Percentiles rank a stretch among this genome's conserved stretches.
These are phyloP conservation scores for Luehdorfia chinensis DNA, from an alignment of 1,140 invertebrate species.

Conservation along the genomic window DNA sequence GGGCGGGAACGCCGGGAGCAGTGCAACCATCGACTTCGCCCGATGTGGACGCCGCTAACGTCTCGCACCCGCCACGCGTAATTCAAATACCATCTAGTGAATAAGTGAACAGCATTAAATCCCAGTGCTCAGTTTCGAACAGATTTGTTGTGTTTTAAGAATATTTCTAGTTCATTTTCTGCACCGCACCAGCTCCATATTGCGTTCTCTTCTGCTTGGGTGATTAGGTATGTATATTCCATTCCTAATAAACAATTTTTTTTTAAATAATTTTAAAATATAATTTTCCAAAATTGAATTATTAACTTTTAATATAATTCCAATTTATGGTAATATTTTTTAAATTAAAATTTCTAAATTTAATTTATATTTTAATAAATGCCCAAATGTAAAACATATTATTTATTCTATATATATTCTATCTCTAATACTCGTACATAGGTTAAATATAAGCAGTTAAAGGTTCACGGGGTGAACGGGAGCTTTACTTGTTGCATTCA, in stretches of 20 bases:
- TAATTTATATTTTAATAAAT: not conserved
- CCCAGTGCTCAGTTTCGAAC: conserved; percentile 19
- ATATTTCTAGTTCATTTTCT: conserved; percentile 8
- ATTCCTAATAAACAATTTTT: not conserved
- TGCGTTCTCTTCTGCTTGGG: not conserved
- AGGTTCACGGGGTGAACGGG: conserved; percentile 21
- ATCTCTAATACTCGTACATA: no score
- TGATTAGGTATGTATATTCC: conserved; percentile 5
- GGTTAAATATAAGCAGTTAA: not conserved
- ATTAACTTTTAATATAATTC: not conserved
- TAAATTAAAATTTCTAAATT: not conserved
- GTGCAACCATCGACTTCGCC: conserved; percentile 43
- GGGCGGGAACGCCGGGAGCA: conserved; percentile 43
- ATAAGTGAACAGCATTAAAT: conserved; percentile 35
- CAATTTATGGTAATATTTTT: not conserved
- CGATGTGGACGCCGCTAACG: conserved; percentile 34
- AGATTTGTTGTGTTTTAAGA: conserved; percentile 15
- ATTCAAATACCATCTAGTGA: conserved; percentile 34
- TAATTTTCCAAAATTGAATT: not conserved
- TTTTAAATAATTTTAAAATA: not conserved
- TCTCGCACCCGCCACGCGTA: conserved; percentile 17
- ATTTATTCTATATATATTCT: not conserved
- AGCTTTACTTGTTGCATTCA: conserved; percentile 44
- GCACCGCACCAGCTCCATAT: not conserved
- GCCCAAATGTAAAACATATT: not conserved